Evolutionary conservation across 2,113 vertebrate species (phyloP), one percentile per base, ranked within the genome.

Genomic region (Chaetura pelagica): DNA sequence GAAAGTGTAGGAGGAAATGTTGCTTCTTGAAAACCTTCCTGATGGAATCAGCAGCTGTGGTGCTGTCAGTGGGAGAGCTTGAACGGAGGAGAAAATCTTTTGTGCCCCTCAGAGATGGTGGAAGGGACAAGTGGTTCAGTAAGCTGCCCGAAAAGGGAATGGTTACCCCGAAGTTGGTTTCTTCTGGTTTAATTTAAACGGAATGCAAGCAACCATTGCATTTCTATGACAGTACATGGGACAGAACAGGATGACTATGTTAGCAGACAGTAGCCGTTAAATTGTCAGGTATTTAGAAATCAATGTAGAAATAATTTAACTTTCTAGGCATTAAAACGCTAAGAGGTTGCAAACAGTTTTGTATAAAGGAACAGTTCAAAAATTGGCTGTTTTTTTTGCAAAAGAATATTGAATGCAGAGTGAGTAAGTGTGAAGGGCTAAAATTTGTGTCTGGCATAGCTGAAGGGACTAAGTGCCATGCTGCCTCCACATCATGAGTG

Each of bases 401-500:
- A 10, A 34, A 34, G 17, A 58, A 62, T 10, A 6, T 34, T 73
- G 77, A 58, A 30, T 44, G 15, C 34, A n/a, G 14, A 13, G 8
- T 4, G 20, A 22, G 10, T 16, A 23, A 35, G 9, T 35, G 42
- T 21, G 15, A n/a, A 30, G 15, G 34, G 26, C 42, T 74, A 4
- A 52, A 66, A 55, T 58, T 49, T 55, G 0, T 55, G 0, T 22
- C 22, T 74, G 1, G 0, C 5, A 4, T 19, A 49, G 35, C 16
- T 58, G 67, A 69, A 58, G 26, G 51, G 26, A 20, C 20, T 79
- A n/a, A 52, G 17, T 30, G 32, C 46, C 55, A 29, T 61, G 11
- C 32, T 69, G 18, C 16, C 15, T 93, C 15, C 4, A 0, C 0
- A 3, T 3, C 2, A 1, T 63, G 6, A 18, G 13, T 24, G 29